These are phyloP conservation scores for Pachyseris speciosa DNA, from an alignment of 64 coral and sea anemone species.

Conservation along the genomic window DNA sequence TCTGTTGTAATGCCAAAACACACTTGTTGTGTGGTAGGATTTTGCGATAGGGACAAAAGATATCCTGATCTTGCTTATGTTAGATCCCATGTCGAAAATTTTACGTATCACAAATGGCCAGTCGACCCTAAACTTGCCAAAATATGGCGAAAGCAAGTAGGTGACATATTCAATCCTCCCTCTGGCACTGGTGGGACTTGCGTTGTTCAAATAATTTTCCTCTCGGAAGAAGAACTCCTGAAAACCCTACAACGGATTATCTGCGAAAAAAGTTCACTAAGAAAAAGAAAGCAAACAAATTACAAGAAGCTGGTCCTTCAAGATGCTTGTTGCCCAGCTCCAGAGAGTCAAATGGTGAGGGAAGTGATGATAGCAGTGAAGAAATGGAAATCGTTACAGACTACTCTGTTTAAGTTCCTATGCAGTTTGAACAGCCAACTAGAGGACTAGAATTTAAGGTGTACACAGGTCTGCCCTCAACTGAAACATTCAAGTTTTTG, in stretches of 20 bases:
- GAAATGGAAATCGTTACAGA: constrained; percentile 35
- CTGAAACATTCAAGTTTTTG: constrained; percentile 60
- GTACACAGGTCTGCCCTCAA: constrained; percentile 66
- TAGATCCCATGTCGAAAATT: too few relatives aligned
- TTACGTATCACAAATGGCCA: constrained; percentile 31
- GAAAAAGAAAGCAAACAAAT: constrained; percentile 42
- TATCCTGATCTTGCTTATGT: too few relatives aligned
- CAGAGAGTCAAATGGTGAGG: constrained; percentile 19
- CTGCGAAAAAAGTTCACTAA: constrained; percentile 20
- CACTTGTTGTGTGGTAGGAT: too few relatives aligned
- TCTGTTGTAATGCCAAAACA: too few relatives aligned
- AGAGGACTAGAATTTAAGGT: constrained; percentile 44
- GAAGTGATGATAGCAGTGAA: constrained; percentile 17
- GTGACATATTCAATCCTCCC: constrained; percentile 18
- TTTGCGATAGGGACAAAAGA: too few relatives aligned
- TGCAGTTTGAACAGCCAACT: constrained; percentile 71
- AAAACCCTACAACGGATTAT: constrained; percentile 14
- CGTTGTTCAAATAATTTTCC: constrained; percentile 69
- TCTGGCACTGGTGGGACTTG: constrained; percentile 54
- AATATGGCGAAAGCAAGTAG: constrained; percentile 50
- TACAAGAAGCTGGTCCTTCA: constrained; percentile 12
- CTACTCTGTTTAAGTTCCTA: neutral
- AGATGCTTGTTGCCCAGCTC: constrained; percentile 7
- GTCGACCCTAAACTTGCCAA: constrained; percentile 15
- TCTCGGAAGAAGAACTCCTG: constrained; percentile 31